Evolutionary conservation across 2,797 vertebrate genomes (phyloP), one percentile per base, ranked within the genome.

Genomic region (Syndactyla subalaris): DNA sequence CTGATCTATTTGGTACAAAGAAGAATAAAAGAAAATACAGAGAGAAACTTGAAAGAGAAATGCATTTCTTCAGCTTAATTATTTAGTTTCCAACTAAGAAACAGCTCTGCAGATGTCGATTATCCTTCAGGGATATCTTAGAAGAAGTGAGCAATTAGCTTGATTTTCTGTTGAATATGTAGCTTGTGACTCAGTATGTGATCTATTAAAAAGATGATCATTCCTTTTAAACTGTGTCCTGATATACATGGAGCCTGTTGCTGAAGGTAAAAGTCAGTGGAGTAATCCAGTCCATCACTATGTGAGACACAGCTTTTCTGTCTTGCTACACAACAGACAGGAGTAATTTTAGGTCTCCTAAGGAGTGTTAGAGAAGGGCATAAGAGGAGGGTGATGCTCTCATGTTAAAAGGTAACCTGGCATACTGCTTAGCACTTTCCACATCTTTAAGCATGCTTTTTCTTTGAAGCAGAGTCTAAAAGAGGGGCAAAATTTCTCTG

Each of bases 161-260:
- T 98, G 97, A 98, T 98, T 98, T 98, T 97, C 96, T 98, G 95
- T 98, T 98, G 97, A 98, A 98, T 98, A 97, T 97, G 96, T 95
- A 97, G 96, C 96, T 97, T 95, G 95, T 96, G 94, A 94, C 97
- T 97, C 97, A 96, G 97, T 97, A 92, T 97, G 98, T 84, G 93
- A 98, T 97, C 97, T 98, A 98, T 98, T 98, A 97, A 97, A 97
- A 97, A 96, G 91, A 96, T 95, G 96, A 97, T 97, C 89, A 96
- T 97, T 95, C 94, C 97, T 97, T 97, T 97, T 92, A 97, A 97
- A 96, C 91, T 94, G 83, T 93, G 90, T 94, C 93, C 96, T 97
- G 95, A 95, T 97, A 91, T 81, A 96, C 94, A 79, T 62, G 85
- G 92, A 97, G 92, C 88, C 94, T 97, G 73, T 93, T 97, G 91